Base-by-base conservation (phyloP, 2,113 vertebrate species). In the Ifrita kowaldi region DNA sequence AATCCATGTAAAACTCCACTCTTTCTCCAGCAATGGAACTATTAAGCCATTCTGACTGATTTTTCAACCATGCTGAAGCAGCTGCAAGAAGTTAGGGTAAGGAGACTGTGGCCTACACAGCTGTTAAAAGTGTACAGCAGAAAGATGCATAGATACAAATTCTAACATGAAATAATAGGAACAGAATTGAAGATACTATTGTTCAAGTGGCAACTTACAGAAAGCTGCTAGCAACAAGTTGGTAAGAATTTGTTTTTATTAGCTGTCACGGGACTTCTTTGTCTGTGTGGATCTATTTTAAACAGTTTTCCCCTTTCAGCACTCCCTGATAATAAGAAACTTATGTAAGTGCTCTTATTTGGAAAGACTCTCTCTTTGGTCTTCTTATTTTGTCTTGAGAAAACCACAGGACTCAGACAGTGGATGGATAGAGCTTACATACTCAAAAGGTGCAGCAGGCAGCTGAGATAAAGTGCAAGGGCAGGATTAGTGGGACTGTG, bases 141-240 rank as follows among this genome's bases (percentile, higher is more conserved):
- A 78, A 91, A 79, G 23, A 69, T 68, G 16, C 14, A 32, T 32
- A 47, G 41, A 77, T 16, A 53, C 4, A 67, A 57, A 60, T 87
- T 76, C n/a, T 79, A 74, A 55, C 24, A 67, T 39, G 9, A 70
- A 87, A 57, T 39, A 60, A 62, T 83, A 50, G 27, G 42, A 88
- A n/a, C 12, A 12, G 42, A 78, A 49, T 24, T 75, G 42, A 89
- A 85, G 32, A 70, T 41, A 44, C 21, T 74, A 21, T 49, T 93
- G 30, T 53, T 84, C 9, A 12, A 70, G 35, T 47, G 60, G 80
- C 39, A 67, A 84, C 24, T 83, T 94, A 84, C 18, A 82, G 73
- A 90, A 95, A 55, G 76, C 70, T 84, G 68, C 83, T 84, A 83
- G 92, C 92, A 95, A 92, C 88, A 92, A n/a, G 13, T 84, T 64